Conservation (phyloP, 2,888 invertebrate species). For the Leucophenga montana region DNA sequence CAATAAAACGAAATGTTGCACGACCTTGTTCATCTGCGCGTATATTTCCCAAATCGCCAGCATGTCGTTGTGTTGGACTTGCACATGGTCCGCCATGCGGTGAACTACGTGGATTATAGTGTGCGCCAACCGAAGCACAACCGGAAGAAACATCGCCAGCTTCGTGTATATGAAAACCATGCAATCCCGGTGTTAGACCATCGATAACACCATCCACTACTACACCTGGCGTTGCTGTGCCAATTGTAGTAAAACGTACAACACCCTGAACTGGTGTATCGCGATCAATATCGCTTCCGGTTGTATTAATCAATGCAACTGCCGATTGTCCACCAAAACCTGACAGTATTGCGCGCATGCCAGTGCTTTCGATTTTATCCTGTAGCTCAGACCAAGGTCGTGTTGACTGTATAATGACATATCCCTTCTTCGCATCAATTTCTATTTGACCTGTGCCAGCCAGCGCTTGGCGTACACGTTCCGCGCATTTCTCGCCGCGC, state of each 20-base stretch:
- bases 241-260: conserved; percentile 78
- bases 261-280: conserved; percentile 79
- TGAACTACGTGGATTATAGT: conserved; percentile 76
- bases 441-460: conserved; percentile 69
- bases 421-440: conserved; percentile 62
- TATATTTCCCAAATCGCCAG: conserved; percentile 81
- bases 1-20: conserved; percentile 79
- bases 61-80: conserved; percentile 73
- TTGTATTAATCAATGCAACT: conserved; percentile 82
- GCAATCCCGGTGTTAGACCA: conserved; percentile 79
- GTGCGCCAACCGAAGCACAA: conserved; percentile 77
- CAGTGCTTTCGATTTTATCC: conserved; percentile 76
- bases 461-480: conserved; percentile 74
- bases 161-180: conserved; percentile 78
- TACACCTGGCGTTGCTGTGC: conserved; percentile 74
- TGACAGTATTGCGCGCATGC: conserved; percentile 83
- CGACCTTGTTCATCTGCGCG: conserved; percentile 77
- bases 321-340: conserved; percentile 85
- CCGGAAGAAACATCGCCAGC: conserved; percentile 82
- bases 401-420: conserved; percentile 68
- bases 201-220: conserved; percentile 90
- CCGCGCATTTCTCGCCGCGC: conserved; percentile 75
- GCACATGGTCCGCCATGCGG: conserved; percentile 75
- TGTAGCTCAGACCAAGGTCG: conserved; percentile 73
- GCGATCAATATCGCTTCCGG: conserved; percentile 59